Evolutionary conservation across 2,113 vertebrate genomes (phyloP), one percentile per base, ranked within the genome.

Genomic region (Fukomys damarensis): DNA sequence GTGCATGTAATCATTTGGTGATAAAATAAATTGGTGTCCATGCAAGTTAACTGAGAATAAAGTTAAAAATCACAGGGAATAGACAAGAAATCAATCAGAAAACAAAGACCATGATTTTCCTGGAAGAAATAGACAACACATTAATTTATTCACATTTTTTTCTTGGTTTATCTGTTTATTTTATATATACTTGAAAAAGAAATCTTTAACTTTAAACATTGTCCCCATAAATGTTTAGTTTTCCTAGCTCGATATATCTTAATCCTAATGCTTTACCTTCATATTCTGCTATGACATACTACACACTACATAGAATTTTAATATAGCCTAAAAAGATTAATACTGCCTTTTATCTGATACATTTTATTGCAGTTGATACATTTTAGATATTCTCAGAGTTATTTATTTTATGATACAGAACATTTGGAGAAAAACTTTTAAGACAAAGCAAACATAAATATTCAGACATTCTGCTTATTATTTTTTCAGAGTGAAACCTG

Each of bases 261-360:
- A 13, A 12, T 98, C 95, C 77, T 93, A 16, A 72, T 94, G 65
- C 12, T 74, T 41, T 26, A 82, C 43, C 66, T 95, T 96, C 24
- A 91, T 77, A 41, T 82, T 54, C 52, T 81, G 46, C 3, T 89
- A 81, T 20, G n/a, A 54, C 79, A 89, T 72, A 56, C 32, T 90
- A 56, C 35, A 80, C 76, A 77, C 22, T 95, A 72, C 43, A 96
- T 92, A 98, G 88, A 82, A 89, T 77, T 82, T 43, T 97, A 98
- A 98, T 97, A 92, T 26, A 56, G 46, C 96, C 96, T 80, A 61
- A 17, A 86, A 92, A 96, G 83, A 98, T 97, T 97, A 95, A 96
- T 59, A 72, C 41, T 97, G 5, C 66, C 96, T 96, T 93, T 96
- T 96, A 95, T 79, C 26, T 98, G 97, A 97, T 70, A 98, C 41